Evolutionary conservation across 1,140 invertebrate species (phyloP).

Genomic region (Pteromalus puparum): DNA sequence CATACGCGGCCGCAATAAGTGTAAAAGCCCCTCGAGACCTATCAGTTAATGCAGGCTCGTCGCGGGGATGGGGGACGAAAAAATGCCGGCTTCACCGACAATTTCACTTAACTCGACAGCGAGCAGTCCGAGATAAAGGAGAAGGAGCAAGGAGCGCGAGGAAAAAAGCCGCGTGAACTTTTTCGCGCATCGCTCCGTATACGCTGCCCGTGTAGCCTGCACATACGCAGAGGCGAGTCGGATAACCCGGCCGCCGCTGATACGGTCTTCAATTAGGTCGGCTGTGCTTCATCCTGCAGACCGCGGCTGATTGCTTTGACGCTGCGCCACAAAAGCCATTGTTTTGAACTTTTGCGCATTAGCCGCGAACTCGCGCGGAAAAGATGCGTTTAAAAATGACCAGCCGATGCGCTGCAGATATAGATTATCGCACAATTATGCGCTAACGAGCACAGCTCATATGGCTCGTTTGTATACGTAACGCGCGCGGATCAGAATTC

Average conservation of each 20-base stretch:
- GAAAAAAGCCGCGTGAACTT: conserved; percentile 5
- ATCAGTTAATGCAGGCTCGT: conserved; percentile 43
- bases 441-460: no score
- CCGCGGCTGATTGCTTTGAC: background rate
- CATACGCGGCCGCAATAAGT: conserved; percentile 44
- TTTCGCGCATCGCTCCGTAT: background rate
- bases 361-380: no score
- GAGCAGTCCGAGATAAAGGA: conserved; percentile 32
- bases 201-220: no score
- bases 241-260: background rate
- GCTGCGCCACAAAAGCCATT: background rate
- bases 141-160: background rate
- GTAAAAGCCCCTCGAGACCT: conserved; percentile 46
- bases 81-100: conserved; percentile 38
- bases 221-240: no score
- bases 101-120: conserved; percentile 50
- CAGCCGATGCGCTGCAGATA: no score
- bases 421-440: no score
- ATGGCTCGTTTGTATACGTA: no score
- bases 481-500: no score
- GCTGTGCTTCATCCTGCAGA: background rate
- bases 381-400: background rate
- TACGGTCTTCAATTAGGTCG: conserved; percentile 42
- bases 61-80: conserved; percentile 1
- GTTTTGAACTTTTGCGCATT: background rate